Evolutionary conservation across 2,888 invertebrate species (phyloP).

Genomic region (Cantharis rustica): DNA sequence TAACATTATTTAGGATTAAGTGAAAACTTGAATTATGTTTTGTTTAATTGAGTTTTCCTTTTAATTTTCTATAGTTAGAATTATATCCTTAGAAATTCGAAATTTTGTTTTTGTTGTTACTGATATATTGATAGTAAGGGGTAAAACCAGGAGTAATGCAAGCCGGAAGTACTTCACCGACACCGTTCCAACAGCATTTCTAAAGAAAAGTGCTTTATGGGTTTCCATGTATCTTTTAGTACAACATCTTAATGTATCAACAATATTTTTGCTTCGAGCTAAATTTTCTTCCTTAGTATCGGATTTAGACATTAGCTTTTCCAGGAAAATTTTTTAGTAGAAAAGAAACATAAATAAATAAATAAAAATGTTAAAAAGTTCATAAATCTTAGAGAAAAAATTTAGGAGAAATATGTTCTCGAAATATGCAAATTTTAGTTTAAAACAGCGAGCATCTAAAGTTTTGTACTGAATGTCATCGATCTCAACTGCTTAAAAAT

Average conservation of each 20-base stretch:
- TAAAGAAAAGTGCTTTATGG: constrained; percentile 22
- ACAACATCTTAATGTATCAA: constrained; percentile 18
- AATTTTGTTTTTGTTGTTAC: neutral
- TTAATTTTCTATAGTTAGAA: neutral
- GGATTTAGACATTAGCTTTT: neutral
- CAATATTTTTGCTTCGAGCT: constrained; percentile 2
- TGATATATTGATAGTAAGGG: neutral
- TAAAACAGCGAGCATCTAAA: constrained; percentile 2
- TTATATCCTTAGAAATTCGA: neutral
- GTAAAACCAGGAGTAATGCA: constrained; percentile 14
- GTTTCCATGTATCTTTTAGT: constrained; percentile 12
- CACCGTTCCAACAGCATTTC: constrained; percentile 11
- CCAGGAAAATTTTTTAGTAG: neutral
- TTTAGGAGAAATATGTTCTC: neutral
- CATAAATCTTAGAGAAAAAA: neutral
- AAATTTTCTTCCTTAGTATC: neutral
- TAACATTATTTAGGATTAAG: neutral
- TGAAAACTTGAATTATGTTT: neutral
- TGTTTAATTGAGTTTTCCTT: neutral
- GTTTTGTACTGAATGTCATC: constrained; percentile 15
- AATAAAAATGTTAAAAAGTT: constrained; percentile 1
- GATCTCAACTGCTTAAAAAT: constrained; percentile 17
- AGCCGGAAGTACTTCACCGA: constrained; percentile 12
- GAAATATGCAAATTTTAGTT: constrained; percentile 3
- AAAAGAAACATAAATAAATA: neutral